Conservation (phyloP, 2,113 vertebrate genomes). For the Vombatus ursinus region DNA sequence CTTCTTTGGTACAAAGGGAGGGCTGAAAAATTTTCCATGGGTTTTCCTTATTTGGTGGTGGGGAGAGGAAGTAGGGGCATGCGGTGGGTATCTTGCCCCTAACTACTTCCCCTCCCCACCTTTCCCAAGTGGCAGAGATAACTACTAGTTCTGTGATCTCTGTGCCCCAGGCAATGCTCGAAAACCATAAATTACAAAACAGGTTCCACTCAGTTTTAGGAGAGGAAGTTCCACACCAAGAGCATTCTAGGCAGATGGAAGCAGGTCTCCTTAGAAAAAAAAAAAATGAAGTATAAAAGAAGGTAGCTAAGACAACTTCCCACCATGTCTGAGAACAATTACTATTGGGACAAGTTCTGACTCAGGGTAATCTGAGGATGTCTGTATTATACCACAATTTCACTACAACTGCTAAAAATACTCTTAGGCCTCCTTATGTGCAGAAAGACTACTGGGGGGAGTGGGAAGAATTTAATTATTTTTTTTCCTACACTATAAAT, state of each 20-base stretch:
- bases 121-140: too few relatives aligned
- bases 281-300: slow-evolving; percentile 27
- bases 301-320: slow-evolving; percentile 40
- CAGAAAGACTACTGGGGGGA: slow-evolving; percentile 12
- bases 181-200: background rate
- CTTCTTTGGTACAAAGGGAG: background rate
- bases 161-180: background rate
- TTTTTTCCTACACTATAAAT: slow-evolving; percentile 18
- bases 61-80: too few relatives aligned
- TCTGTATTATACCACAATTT: slow-evolving; percentile 46
- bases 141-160: background rate
- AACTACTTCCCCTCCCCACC: too few relatives aligned
- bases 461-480: background rate
- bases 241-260: background rate
- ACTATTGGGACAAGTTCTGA: slow-evolving; percentile 38
- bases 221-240: background rate
- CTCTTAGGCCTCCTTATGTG: slow-evolving; percentile 49
- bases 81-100: too few relatives aligned
- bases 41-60: background rate
- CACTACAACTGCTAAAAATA: slow-evolving; percentile 53
- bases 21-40: background rate
- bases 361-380: slow-evolving; percentile 59
- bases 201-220: background rate
- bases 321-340: slow-evolving; percentile 38
- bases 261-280: background rate